Evolutionary conservation across 2,113 vertebrate species (phyloP).

Genomic region (Rutilus rutilus): DNA sequence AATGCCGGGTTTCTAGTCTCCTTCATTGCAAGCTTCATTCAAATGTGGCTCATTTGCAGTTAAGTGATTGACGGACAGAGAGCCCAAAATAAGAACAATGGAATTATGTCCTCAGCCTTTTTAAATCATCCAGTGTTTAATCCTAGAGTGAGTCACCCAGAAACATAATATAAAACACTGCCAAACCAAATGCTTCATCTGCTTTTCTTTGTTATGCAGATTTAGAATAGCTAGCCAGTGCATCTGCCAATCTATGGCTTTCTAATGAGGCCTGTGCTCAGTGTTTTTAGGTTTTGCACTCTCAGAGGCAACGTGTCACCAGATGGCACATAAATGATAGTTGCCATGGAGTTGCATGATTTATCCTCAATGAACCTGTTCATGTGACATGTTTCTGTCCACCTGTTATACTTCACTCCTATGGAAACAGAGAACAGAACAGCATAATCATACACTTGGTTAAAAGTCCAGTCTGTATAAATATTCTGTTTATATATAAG

Average conservation of each 20-base stretch:
- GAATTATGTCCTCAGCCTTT: conserved; percentile 10
- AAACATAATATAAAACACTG: conserved; percentile 22
- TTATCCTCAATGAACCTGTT: conserved; percentile 38
- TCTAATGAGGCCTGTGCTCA: conserved; percentile 34
- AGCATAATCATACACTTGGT: background rate
- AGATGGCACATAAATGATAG: conserved; percentile 47
- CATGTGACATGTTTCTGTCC: conserved; percentile 26
- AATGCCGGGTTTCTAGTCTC: background rate
- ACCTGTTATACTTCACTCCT: background rate
- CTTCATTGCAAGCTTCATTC: background rate
- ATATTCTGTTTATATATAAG: background rate
- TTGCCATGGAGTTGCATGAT: conserved; percentile 45
- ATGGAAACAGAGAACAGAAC: background rate
- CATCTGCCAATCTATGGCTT: conserved; percentile 45
- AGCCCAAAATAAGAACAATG: conserved; percentile 29
- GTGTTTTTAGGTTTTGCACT: conserved; percentile 38
- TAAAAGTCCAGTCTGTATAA: no score
- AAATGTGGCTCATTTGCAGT: background rate
- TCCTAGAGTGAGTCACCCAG: conserved; percentile 43
- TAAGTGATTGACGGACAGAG: conserved; percentile 4
- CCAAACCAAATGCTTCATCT: conserved; percentile 17
- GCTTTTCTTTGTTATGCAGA: conserved; percentile 20
- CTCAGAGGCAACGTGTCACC: conserved; percentile 19
- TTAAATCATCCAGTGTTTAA: conserved; percentile 31
- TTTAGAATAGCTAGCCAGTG: conserved; percentile 24